Conservation (phyloP, 2,797 vertebrate species). For the Aphelocoma californica region DNA sequence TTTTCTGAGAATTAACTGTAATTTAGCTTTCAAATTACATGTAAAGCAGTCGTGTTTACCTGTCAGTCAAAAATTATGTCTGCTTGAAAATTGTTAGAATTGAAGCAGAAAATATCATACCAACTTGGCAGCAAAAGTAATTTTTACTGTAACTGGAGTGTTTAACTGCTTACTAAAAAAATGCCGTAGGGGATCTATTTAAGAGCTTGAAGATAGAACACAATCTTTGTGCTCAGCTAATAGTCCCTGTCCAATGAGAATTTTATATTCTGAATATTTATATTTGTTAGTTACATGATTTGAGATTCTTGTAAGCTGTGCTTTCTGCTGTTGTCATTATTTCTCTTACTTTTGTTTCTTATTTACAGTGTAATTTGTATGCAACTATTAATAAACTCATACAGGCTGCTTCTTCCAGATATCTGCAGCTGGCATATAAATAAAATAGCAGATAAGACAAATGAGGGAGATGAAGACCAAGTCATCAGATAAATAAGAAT, state of each 20-base stretch:
- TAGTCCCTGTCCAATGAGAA: not conserved
- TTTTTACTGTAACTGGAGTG: not conserved
- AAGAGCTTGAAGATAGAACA: not conserved
- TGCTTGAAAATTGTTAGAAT: not conserved
- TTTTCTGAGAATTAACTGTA: constrained; percentile 7
- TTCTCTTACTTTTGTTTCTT: not conserved
- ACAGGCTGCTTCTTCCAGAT: not conserved
- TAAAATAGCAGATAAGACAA: not conserved
- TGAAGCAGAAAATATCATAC: not conserved
- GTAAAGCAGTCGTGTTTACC: not conserved
- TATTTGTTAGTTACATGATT: not conserved
- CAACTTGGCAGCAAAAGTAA: not conserved
- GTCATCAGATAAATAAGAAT: not conserved
- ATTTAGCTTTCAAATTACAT: not conserved
- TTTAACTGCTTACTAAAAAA: not conserved
- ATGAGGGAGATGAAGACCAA: not conserved
- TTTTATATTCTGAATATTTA: not conserved
- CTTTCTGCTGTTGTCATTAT: not conserved
- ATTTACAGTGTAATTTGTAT: not conserved
- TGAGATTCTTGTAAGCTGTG: not conserved
- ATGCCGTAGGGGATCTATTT: not conserved
- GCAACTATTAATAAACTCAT: not conserved
- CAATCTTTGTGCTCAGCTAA: not conserved
- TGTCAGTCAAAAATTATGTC: not conserved
- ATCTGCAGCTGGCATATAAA: not conserved